Evolutionary conservation across 1,140 invertebrate genomes (phyloP).

Genomic region (Caenorhabditis elegans): DNA sequence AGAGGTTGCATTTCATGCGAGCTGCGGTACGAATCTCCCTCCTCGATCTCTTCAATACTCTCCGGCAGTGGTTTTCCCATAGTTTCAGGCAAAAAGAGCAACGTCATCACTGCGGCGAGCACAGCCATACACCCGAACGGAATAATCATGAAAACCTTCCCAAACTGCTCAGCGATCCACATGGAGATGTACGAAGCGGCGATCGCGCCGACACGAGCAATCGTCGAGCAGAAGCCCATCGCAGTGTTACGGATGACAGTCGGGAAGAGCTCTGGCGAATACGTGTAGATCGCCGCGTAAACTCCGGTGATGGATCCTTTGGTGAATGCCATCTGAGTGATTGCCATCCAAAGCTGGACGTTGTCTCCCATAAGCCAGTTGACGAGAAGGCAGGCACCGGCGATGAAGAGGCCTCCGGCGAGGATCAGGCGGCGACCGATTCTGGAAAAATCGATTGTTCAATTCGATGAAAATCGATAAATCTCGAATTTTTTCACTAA

Average conservation of each 20-base stretch:
- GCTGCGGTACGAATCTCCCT: neutral
- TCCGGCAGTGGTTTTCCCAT: slow-evolving; percentile 59
- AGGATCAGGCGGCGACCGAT: slow-evolving; percentile 17
- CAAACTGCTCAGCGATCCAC: slow-evolving; percentile 63
- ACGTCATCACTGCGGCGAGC: slow-evolving; percentile 55
- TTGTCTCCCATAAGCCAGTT: slow-evolving; percentile 38
- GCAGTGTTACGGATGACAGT: slow-evolving; percentile 69
- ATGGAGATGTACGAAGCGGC: slow-evolving; percentile 68
- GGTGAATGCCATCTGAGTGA: slow-evolving; percentile 61
- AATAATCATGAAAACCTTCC: slow-evolving; percentile 58
- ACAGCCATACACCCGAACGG: slow-evolving; percentile 58
- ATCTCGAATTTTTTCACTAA: too few species aligned
- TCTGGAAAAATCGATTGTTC: neutral
- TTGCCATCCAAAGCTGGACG: slow-evolving; percentile 46
- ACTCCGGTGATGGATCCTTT: slow-evolving; percentile 63
- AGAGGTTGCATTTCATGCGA: neutral
- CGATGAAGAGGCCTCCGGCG: slow-evolving; percentile 24
- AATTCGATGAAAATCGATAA: too few species aligned
- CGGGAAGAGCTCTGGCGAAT: slow-evolving; percentile 69
- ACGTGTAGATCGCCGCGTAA: slow-evolving; percentile 64
- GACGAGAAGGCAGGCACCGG: slow-evolving; percentile 25
- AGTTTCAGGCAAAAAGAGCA: slow-evolving; percentile 62
- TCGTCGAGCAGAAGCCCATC: slow-evolving; percentile 69
- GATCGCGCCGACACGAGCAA: slow-evolving; percentile 70
- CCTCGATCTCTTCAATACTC: slow-evolving; percentile 60